phyloP scores from a whole-genome alignment of 2,888 invertebrate genomes.

The Drosophila quinaria region DNA sequence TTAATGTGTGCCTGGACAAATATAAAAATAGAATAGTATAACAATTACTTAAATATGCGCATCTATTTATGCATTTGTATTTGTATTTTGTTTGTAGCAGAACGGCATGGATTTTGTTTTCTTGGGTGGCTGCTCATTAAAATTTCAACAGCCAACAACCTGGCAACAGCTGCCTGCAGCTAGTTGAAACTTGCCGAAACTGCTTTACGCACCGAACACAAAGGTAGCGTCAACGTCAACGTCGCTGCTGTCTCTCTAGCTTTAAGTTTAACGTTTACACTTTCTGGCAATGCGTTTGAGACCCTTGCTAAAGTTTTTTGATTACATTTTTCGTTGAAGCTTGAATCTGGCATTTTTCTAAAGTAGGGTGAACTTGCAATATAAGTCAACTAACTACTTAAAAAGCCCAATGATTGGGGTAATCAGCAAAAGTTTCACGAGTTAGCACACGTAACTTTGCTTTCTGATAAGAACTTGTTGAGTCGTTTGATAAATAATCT shows the following conservation, averaged over 20 bases:
- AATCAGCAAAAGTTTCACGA: conserved; percentile 48
- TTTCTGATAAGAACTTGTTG: conserved; percentile 52
- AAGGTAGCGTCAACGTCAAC: conserved; percentile 17
- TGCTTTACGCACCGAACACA: conserved; percentile 49
- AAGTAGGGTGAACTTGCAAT: conserved; percentile 22
- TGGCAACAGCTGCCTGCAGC: conserved; percentile 51
- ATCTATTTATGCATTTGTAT: conserved; percentile 35
- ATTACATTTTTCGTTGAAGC: conserved; percentile 33
- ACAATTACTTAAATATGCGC: conserved; percentile 43
- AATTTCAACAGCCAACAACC: conserved; percentile 50
- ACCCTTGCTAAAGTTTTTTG: conserved; percentile 45
- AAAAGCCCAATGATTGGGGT: conserved; percentile 19
- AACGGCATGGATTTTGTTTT: conserved; percentile 24
- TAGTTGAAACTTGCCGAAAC: conserved; percentile 59
- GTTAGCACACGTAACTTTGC: conserved; percentile 52
- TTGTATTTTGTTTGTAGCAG: conserved; percentile 23
- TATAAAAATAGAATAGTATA: neutral
- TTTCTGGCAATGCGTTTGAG: conserved; percentile 8
- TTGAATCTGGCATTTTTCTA: conserved; percentile 8
- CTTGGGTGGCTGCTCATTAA: conserved; percentile 53
- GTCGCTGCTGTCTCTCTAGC: conserved; percentile 16
- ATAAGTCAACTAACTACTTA: neutral
- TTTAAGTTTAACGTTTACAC: conserved; percentile 11
- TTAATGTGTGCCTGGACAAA: neutral
- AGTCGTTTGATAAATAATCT: conserved; percentile 47